These are phyloP conservation scores for Marcusenius ussheri DNA, from an alignment of 2,113 vertebrate species.

Conservation along the genomic window DNA sequence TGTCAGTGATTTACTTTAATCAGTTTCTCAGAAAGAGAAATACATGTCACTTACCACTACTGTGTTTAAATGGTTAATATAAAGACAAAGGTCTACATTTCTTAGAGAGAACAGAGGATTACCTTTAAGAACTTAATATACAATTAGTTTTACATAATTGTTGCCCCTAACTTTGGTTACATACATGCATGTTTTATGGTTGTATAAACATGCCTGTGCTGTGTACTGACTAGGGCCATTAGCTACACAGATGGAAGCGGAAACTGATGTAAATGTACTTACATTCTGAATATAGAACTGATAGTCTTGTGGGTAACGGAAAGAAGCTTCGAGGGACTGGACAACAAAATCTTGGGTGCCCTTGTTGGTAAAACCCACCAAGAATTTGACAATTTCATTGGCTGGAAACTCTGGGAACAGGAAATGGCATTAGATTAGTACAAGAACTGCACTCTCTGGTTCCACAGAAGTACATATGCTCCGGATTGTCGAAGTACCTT, in stretches of 20 bases:
- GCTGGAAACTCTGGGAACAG: conserved; percentile 57
- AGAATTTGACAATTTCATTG: conserved; percentile 62
- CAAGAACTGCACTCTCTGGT: not conserved
- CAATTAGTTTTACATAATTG: not conserved
- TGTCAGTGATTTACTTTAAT: not conserved
- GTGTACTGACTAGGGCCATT: not conserved
- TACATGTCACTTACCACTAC: not conserved
- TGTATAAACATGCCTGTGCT: not conserved
- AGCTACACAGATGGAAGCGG: not conserved
- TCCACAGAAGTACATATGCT: not conserved
- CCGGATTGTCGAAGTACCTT: conserved; percentile 45
- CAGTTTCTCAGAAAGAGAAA: not conserved
- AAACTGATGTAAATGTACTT: conserved; percentile 26
- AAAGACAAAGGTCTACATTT: not conserved
- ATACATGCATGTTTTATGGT: not conserved
- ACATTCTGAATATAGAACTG: conserved; percentile 70
- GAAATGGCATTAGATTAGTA: not conserved
- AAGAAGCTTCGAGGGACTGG: conserved; percentile 62
- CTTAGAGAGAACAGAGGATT: not conserved
- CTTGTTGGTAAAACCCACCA: conserved; percentile 68
- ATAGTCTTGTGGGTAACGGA: conserved; percentile 68
- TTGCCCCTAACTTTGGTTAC: not conserved
- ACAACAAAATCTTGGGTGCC: conserved; percentile 57
- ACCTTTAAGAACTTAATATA: not conserved
- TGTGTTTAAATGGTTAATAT: not conserved